Percentiles rank a stretch among this genome's conserved stretches.
phyloP scores from a whole-genome alignment of 2,113 vertebrate species.

The Rhinolophus ferrumequinum region DNA sequence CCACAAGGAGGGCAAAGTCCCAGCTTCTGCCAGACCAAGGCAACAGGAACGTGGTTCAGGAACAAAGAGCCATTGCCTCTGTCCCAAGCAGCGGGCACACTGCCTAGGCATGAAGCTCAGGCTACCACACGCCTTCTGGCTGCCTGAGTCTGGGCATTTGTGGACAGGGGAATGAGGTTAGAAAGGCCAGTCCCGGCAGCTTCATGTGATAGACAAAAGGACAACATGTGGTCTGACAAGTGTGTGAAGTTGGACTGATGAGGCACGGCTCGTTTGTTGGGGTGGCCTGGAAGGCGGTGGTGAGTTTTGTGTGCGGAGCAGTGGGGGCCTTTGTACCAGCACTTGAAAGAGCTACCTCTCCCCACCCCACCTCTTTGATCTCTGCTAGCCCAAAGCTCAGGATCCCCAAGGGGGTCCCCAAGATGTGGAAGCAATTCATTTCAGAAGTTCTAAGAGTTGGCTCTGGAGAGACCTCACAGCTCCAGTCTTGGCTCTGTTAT shows the following conservation, averaged over 20 bases:
- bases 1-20: background rate
- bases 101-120: background rate
- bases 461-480: background rate
- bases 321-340: background rate
- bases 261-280: background rate
- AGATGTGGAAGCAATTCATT: background rate
- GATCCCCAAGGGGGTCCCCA: background rate
- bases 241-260: background rate
- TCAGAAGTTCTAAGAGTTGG: background rate
- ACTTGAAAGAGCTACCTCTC: background rate
- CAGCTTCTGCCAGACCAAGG: background rate
- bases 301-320: background rate
- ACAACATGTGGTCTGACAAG: background rate
- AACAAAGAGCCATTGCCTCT: background rate
- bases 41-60: background rate
- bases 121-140: background rate
- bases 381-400: background rate
- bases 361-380: background rate
- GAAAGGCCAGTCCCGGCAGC: background rate
- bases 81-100: background rate
- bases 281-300: background rate
- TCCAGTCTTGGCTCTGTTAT: background rate
- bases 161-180: background rate
- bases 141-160: background rate
- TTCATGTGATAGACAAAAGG: background rate